Percentiles rank a stretch among this genome's conserved stretches.
Conservation (phyloP, 2,888 invertebrate species). For the Meliscaeva auricollis region DNA sequence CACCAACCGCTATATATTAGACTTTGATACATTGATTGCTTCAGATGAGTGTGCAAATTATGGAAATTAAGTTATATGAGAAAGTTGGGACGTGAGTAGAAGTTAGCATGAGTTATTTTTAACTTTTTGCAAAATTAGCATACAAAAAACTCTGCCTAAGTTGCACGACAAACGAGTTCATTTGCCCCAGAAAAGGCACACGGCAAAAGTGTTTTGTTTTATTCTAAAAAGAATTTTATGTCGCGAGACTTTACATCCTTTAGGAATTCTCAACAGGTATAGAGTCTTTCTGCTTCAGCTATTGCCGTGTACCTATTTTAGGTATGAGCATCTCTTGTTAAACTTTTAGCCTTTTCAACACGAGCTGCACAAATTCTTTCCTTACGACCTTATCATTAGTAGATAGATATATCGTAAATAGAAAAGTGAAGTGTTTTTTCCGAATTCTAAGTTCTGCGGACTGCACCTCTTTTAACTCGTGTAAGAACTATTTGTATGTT, state of each 20-base stretch:
- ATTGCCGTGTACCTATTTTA: slow-evolving; percentile 18
- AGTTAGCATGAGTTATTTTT: background rate
- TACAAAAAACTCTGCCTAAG: slow-evolving; percentile 46
- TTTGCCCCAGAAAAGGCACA: slow-evolving; percentile 47
- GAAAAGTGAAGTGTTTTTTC: too few relatives aligned
- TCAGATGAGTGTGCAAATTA: slow-evolving; percentile 23
- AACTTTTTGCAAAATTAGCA: slow-evolving; percentile 32
- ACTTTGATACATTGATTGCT: slow-evolving; percentile 67
- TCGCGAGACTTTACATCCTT: background rate
- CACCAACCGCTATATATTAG: slow-evolving; percentile 56
- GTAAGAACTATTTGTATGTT: too few relatives aligned
- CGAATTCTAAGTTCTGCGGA: too few relatives aligned
- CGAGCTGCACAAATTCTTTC: slow-evolving; percentile 27
- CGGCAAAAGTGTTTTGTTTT: slow-evolving; percentile 5
- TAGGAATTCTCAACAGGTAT: slow-evolving; percentile 23
- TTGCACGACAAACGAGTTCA: slow-evolving; percentile 26
- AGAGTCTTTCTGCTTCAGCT: background rate
- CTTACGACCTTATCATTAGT: background rate
- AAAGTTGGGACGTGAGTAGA: background rate
- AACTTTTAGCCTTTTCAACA: slow-evolving; percentile 44
- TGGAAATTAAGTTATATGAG: background rate
- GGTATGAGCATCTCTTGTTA: slow-evolving; percentile 55
- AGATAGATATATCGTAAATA: too few relatives aligned
- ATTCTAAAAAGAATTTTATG: too few relatives aligned
- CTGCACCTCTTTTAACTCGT: too few relatives aligned